These are phyloP conservation scores for Maniola hyperantus DNA, from an alignment of 2,888 invertebrate genomes.

Conservation along the genomic window DNA sequence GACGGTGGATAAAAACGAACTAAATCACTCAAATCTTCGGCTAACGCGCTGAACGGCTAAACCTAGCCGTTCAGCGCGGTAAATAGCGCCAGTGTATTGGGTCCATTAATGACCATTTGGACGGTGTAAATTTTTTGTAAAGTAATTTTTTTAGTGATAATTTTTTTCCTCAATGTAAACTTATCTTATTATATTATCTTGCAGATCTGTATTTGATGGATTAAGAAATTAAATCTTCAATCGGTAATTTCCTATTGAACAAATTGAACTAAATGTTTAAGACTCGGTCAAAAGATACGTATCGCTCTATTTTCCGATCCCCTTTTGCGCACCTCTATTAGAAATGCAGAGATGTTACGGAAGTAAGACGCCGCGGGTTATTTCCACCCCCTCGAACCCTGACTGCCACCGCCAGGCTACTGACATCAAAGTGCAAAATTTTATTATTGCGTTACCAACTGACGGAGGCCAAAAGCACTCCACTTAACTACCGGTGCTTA, in stretches of 20 bases:
- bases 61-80: too few species aligned
- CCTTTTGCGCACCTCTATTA: slow-evolving; percentile 32
- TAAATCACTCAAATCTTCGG: not conserved
- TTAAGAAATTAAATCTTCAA: too few species aligned
- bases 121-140: too few species aligned
- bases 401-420: slow-evolving; percentile 49
- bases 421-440: slow-evolving; percentile 75
- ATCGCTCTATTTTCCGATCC: not conserved
- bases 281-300: not conserved
- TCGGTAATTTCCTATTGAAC: too few species aligned
- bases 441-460: slow-evolving; percentile 65
- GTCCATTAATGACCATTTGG: too few species aligned
- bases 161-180: too few species aligned
- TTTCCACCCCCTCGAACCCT: slow-evolving; percentile 61
- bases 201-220: too few species aligned
- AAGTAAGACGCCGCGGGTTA: slow-evolving; percentile 60
- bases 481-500: slow-evolving; percentile 47
- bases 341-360: slow-evolving; percentile 52
- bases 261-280: too few species aligned
- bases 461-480: slow-evolving; percentile 54
- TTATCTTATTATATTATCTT: too few species aligned
- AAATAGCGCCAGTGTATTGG: too few species aligned
- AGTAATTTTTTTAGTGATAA: too few species aligned
- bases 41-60: not conserved
- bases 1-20: not conserved